These are phyloP conservation scores for Chloroceryle inda DNA, from an alignment of 2,797 vertebrate species.

Conservation along the genomic window DNA sequence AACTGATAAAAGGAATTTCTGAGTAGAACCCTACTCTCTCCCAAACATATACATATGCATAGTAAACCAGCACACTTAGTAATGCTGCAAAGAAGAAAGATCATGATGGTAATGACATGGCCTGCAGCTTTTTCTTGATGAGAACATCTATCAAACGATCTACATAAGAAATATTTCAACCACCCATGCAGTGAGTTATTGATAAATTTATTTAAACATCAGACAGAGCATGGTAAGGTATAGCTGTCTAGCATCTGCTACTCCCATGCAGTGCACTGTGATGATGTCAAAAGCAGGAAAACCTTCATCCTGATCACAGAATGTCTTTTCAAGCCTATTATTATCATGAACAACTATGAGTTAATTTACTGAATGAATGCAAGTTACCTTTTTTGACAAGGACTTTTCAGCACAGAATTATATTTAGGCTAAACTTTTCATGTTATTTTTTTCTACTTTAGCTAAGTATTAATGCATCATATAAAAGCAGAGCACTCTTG, in stretches of 20 bases:
- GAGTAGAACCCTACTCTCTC: background rate
- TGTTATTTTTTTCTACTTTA: background rate
- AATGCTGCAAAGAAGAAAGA: background rate
- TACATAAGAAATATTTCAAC: background rate
- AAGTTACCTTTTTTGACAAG: background rate
- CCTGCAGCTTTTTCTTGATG: conserved; percentile 30
- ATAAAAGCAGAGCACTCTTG: background rate
- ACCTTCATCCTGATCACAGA: background rate
- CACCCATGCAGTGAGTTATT: background rate
- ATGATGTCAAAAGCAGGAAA: background rate
- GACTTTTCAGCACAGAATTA: background rate
- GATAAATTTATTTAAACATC: background rate
- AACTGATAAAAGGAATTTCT: background rate
- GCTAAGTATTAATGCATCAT: background rate
- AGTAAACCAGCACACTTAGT: background rate
- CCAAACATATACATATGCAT: background rate
- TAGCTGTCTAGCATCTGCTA: background rate
- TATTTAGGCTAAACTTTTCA: background rate
- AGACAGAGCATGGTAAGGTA: background rate
- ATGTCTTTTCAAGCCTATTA: background rate
- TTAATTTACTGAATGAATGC: background rate
- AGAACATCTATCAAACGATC: background rate
- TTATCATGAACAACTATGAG: background rate
- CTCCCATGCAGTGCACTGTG: background rate
- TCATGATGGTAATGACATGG: background rate